Base-by-base conservation (phyloP, 2,888 invertebrate genomes). In the Cyclophora albipunctata region DNA sequence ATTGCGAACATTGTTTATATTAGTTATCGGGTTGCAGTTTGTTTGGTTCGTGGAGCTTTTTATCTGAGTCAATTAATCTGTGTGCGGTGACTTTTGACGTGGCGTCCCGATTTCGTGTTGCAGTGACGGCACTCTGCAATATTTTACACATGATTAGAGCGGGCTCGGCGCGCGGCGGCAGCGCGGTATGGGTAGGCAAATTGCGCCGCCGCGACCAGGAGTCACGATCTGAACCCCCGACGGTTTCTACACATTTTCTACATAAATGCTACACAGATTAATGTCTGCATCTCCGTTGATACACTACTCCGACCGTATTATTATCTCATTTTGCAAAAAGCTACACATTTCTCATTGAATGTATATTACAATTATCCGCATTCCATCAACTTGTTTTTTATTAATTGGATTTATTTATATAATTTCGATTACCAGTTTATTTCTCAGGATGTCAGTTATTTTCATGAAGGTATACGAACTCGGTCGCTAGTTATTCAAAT, bases 111-210 rank as follows among this genome's bases (percentile, higher is more conserved):
- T 78, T 78, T 75, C 72, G 75, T 71, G 78, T 74, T 71, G 71
- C 74, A 70, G 81, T 85, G 84, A 84, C 81, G 80, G 74, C 75
- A 64, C 73, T 64, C 71, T 69, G 84, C 75, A 82, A 87, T 88
- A 88, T 86, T 85, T 88, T 86, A 86, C 87, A 88, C 87, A 76
- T 88, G 86, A 86, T 86, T 87, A 86, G 86, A 86, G 59, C 53
- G 52, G 54, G 7, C 7, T 78, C 75, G 70, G 76, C 68, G 74
- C 66, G 66, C 73, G 68, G 75, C 71, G 75, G 78, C 81, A 71
- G 78, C 82, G 76, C 79, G 84, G 82, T 85, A 86, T 87, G 86
- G 84, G 83, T 84, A 86, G 85, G 87, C 87, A 86, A 88, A 88
- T 88, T 88, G 87, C 85, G 73, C 74, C 78, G 81, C 79, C 78